Base-by-base conservation (phyloP, 2,113 vertebrate genomes). In the Poecilia latipinna region DNA sequence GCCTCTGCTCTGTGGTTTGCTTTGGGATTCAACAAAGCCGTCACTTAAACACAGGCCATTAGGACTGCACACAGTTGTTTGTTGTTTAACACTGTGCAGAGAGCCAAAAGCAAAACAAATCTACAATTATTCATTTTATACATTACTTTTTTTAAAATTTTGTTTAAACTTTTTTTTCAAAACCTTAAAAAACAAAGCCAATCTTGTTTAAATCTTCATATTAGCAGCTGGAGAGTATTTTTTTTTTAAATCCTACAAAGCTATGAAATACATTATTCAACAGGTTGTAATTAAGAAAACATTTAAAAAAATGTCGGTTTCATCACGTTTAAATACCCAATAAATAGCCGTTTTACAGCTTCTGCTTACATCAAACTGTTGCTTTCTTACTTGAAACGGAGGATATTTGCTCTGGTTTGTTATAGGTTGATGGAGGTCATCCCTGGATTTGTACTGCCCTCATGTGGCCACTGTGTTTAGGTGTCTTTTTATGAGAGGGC, bases 11-110 rank as follows among this genome's bases (percentile, higher is more conserved):
- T 81, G 75, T 83, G 78, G 81, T 81, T 80, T 73, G 75, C 48
- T 65, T 75, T 79, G 71, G 80, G 78, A 84, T 82, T 85, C 74
- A 78, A 78, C 68, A 15, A 79, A 78, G 80, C 74, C 87, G 85
- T 90, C 85, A 79, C 77, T 88, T 87, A 87, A 89, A 87, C 82
- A 87, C 79, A 87, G 82, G 75, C 85, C 88, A 86, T 90, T 82
- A 78, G 73, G 74, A 72, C 79, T 86, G 82, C 90, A 89, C 79
- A 82, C 87, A 79, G 78, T 85, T 91, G 83, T 88, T 85, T 86
- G 86, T 85, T 12, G 2, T 88, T 83, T 86, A 88, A 91, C 79
- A 79, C 79, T 84, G 82, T 81, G 87, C 84, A 89, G 81, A 87
- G 65, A 48, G 69, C 66, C 72, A 61, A 71, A 71, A 29, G 29